Evolutionary conservation across 2,113 vertebrate species (phyloP).

Genomic region (Dunckerocampus dactyliophorus): DNA sequence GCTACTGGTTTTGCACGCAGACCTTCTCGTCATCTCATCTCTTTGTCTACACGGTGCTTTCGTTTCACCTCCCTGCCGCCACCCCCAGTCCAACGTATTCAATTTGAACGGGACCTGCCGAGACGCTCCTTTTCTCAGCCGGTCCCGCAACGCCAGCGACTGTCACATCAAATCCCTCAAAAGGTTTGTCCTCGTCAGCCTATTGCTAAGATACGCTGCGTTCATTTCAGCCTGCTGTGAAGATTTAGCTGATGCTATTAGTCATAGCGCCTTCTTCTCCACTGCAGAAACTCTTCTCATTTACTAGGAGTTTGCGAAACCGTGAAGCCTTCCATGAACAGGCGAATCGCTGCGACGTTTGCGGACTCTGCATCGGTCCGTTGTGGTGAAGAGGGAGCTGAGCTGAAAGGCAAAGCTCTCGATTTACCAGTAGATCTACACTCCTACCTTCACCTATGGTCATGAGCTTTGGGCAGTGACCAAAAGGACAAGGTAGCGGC

Average conservation of each 20-base stretch:
- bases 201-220: slow-evolving; percentile 16
- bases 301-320: no score
- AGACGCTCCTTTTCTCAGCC: slow-evolving; percentile 12
- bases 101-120: slow-evolving; percentile 12
- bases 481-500: no score
- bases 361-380: no score
- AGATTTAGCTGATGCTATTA: slow-evolving; percentile 47
- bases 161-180: slow-evolving; percentile 17
- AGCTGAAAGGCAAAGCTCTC: no score
- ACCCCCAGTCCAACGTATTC: slow-evolving; percentile 18
- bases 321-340: no score
- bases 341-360: no score
- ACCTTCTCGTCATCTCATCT: slow-evolving; percentile 5
- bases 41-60: slow-evolving; percentile 21
- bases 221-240: slow-evolving; percentile 46
- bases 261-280: slow-evolving; percentile 9
- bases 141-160: slow-evolving; percentile 7
- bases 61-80: not conserved
- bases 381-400: no score
- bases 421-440: no score
- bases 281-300: no score
- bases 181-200: slow-evolving; percentile 12
- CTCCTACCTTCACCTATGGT: no score
- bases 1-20: slow-evolving; percentile 21
- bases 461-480: no score